Conservation (phyloP, 2,888 invertebrate genomes). For the Phaonia tiefii region DNA sequence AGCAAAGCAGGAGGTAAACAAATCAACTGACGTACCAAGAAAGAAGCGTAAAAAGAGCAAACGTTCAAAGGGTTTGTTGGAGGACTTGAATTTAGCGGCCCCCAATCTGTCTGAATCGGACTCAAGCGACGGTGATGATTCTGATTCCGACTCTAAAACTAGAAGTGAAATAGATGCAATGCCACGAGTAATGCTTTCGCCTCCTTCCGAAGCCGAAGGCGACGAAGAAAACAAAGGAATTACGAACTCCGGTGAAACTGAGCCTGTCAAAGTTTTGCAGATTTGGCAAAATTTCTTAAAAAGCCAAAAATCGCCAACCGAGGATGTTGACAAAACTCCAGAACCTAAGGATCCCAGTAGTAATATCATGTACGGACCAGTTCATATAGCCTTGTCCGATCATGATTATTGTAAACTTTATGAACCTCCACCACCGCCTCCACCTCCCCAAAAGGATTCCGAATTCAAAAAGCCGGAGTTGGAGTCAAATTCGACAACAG, state of each 20-base stretch:
- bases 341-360: slow-evolving; percentile 65
- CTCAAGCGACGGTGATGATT: slow-evolving; percentile 83
- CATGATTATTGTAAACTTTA: slow-evolving; percentile 88
- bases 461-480: slow-evolving; percentile 64
- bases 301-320: slow-evolving; percentile 71
- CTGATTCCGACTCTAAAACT: slow-evolving; percentile 72
- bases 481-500: slow-evolving; percentile 72
- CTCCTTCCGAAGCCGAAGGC: slow-evolving; percentile 77
- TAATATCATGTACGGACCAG: slow-evolving; percentile 74
- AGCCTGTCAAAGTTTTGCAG: slow-evolving; percentile 72
- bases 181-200: slow-evolving; percentile 78
- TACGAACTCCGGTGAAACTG: slow-evolving; percentile 10
- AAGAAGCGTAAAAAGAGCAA: slow-evolving; percentile 78
- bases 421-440: slow-evolving; percentile 72
- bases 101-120: slow-evolving; percentile 93
- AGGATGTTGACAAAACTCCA: slow-evolving; percentile 53
- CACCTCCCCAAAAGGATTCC: slow-evolving; percentile 67
- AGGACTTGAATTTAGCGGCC: slow-evolving; percentile 88
- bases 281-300: slow-evolving; percentile 78
- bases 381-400: slow-evolving; percentile 85
- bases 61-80: slow-evolving; percentile 77
- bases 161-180: slow-evolving; percentile 70
- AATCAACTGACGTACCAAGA: slow-evolving; percentile 69
- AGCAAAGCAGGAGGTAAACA: slow-evolving; percentile 29
- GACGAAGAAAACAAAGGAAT: slow-evolving; percentile 46